These are phyloP conservation scores for Felis catus DNA, from an alignment of 2,113 vertebrate genomes.

Conservation along the genomic window F.catus_Fca126_mat1.0 CM031420.1:106671001-106671500, in stretches of 20 bases:
- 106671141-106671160: neutral
- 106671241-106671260: neutral
- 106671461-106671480: neutral
- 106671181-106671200: neutral
- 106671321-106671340: neutral
- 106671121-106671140: neutral
- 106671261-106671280: neutral
- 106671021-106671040: neutral
- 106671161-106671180: neutral
- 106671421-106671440: neutral
- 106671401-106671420: neutral
- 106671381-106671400: neutral
- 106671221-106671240: neutral
- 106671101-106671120: neutral
- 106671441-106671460: neutral
- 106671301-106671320: neutral
- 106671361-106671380: neutral
- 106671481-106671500: neutral
- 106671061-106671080: neutral
- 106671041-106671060: neutral
- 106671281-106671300: neutral
- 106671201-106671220: neutral
- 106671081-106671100: neutral
- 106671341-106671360: neutral
- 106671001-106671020: neutral